Base-by-base conservation (phyloP, 2,888 invertebrate genomes). In the Geotrupes spiniger region DNA sequence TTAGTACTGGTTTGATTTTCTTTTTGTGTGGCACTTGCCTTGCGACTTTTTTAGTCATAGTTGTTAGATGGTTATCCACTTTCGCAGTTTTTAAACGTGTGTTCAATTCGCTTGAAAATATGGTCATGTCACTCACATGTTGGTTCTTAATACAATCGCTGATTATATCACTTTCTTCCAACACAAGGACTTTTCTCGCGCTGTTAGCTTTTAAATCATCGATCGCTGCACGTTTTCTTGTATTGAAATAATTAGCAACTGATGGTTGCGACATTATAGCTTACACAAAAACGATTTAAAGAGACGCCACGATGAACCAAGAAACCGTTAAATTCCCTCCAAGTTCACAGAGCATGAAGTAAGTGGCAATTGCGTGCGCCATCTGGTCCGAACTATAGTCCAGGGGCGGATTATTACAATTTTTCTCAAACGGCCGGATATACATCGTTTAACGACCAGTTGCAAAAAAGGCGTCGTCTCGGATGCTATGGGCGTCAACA, bases 231-330 rank as follows among this genome's bases (percentile, higher is more conserved):
- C 89, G 80, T 74, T 90, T 90, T 65, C 89, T 80, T 62, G 83
- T 83, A 68, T 80, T 84, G 70, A 88, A 90, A 76, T 80, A 90
- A 54, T 82, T 80, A 52, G 85, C 83, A 49, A 90, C 80, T 41
- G 85, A 84, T 61, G 86, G 84, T 73, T 90, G 89, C 55, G 88
- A 82, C 89, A 89, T 89, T 64, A 61, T 66, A 16, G 8, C 6
- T 14, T 15, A 36, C 15, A 49, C 25, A 33, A 43, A 43, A 36
- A 53, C 27, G 42, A 45, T 55, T 64, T 63, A 63, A 63, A 64
- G 58, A 59, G 62, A 57, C 41, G 16, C 40, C 36, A 21, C 42
- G 25, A 15, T 59, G 59, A 60, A 61, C 48, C 27, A 14, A 29
- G 33, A 53, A 56, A 58, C 63, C 57, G 62, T 62, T 63, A 57